phyloP scores from a whole-genome alignment of 1,140 invertebrate genomes.

The Macrosteles quadrilineatus region DNA sequence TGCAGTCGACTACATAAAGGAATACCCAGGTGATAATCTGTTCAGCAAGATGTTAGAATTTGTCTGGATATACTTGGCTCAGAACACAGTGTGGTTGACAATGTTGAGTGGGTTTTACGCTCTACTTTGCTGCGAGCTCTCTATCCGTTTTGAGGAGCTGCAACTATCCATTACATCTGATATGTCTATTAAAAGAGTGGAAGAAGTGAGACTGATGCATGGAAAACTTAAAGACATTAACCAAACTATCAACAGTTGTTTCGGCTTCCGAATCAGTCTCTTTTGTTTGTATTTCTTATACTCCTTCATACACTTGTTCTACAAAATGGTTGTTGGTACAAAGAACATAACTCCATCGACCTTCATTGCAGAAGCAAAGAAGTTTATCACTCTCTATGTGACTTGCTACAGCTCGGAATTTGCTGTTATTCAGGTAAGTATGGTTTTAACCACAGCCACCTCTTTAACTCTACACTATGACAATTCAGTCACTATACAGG shows the following conservation, averaged over 20 bases:
- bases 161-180: neutral
- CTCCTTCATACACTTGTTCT: neutral
- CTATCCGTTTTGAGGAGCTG: neutral
- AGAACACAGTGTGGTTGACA: neutral
- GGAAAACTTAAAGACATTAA: conserved; percentile 9
- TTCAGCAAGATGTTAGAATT: neutral
- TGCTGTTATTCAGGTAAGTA: conserved; percentile 1
- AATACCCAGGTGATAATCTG: neutral
- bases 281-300: conserved; percentile 8
- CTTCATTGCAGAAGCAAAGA: neutral
- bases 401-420: conserved; percentile 7
- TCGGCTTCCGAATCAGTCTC: conserved; percentile 3
- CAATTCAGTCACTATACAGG: too few relatives aligned
- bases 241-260: neutral
- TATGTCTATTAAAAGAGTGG: neutral
- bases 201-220: conserved; percentile 12
- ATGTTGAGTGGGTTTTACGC: conserved; percentile 14
- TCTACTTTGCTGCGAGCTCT: neutral
- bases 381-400: neutral
- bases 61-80: neutral
- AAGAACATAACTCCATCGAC: neutral
- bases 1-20: neutral
- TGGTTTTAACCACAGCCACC: too few relatives aligned
- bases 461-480: too few relatives aligned
- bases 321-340: conserved; percentile 4